phyloP scores from a whole-genome alignment of 2,888 invertebrate genomes.

The Microchrysa polita region DNA sequence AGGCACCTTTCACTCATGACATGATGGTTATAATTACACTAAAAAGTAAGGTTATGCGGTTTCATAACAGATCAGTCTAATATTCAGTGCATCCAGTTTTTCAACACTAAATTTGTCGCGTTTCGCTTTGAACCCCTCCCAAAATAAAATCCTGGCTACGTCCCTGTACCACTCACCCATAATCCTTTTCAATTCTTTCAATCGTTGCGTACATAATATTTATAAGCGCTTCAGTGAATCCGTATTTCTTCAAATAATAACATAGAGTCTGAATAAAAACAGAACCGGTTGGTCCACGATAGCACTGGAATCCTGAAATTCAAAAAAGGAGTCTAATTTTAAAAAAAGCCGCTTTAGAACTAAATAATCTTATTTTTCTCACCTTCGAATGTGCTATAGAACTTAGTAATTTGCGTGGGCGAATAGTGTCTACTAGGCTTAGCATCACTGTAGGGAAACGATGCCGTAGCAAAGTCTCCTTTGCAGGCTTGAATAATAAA shows the following conservation, averaged over 20 bases:
- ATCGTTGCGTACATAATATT: slow-evolving; percentile 59
- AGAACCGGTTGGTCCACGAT: slow-evolving; percentile 59
- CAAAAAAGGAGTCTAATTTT: too few species aligned
- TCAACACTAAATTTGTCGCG: too few species aligned
- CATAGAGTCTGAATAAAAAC: slow-evolving; percentile 61
- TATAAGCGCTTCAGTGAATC: slow-evolving; percentile 56
- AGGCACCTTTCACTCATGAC: too few species aligned
- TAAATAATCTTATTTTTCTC: slow-evolving; percentile 4
- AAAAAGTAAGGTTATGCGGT: too few species aligned
- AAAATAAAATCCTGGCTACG: too few species aligned
- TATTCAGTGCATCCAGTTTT: too few species aligned
- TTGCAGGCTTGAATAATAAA: slow-evolving; percentile 63
- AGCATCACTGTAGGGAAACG: slow-evolving; percentile 23
- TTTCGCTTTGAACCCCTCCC: too few species aligned
- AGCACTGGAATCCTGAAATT: slow-evolving; percentile 59
- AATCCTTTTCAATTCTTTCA: slow-evolving; percentile 36
- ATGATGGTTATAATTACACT: too few species aligned
- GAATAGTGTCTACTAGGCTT: slow-evolving; percentile 49
- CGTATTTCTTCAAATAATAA: slow-evolving; percentile 55
- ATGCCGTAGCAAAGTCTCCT: slow-evolving; percentile 55
- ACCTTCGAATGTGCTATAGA: slow-evolving; percentile 63
- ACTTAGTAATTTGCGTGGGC: slow-evolving; percentile 61
- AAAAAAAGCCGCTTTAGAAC: neutral
- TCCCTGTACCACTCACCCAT: slow-evolving; percentile 12
- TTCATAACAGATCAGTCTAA: too few species aligned